Evolutionary conservation across 2,888 invertebrate species (phyloP).

Genomic region (Plagodis pulveraria): DNA sequence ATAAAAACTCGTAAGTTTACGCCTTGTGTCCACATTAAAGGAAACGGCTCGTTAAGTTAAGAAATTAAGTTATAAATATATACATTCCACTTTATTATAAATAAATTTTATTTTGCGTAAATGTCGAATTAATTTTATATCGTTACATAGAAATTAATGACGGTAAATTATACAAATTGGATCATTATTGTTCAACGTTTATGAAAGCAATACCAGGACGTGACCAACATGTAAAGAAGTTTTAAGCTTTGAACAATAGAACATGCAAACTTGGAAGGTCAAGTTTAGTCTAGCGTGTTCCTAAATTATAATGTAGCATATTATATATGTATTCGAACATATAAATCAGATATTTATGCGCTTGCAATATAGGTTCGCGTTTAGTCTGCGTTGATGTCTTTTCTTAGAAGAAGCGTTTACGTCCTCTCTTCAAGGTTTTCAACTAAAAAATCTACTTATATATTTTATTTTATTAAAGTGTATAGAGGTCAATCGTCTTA

Average conservation of each 20-base stretch:
- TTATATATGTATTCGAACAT: background rate
- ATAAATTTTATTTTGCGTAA: constrained; percentile 59
- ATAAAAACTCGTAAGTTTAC: constrained; percentile 53
- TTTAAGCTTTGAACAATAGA: constrained; percentile 9
- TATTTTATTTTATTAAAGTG: no score
- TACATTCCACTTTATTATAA: constrained; percentile 40
- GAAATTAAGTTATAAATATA: constrained; percentile 60
- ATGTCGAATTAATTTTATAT: constrained; percentile 44
- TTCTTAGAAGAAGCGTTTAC: constrained; percentile 38
- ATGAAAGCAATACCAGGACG: constrained; percentile 8
- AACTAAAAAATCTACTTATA: no score
- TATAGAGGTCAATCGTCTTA: no score
- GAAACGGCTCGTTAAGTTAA: constrained; percentile 57
- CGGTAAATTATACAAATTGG: constrained; percentile 14
- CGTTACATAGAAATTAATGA: constrained; percentile 16
- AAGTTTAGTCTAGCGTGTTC: constrained; percentile 8
- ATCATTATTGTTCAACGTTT: constrained; percentile 6
- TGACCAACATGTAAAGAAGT: background rate
- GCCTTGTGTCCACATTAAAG: constrained; percentile 50
- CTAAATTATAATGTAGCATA: background rate
- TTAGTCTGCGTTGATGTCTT: constrained; percentile 55
- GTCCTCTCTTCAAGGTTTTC: background rate
- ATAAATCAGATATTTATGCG: no score
- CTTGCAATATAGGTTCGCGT: no score
- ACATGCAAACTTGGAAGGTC: constrained; percentile 4